Evolutionary conservation across 1,140 invertebrate genomes (phyloP).

Genomic region (Drosophila elegans): DNA sequence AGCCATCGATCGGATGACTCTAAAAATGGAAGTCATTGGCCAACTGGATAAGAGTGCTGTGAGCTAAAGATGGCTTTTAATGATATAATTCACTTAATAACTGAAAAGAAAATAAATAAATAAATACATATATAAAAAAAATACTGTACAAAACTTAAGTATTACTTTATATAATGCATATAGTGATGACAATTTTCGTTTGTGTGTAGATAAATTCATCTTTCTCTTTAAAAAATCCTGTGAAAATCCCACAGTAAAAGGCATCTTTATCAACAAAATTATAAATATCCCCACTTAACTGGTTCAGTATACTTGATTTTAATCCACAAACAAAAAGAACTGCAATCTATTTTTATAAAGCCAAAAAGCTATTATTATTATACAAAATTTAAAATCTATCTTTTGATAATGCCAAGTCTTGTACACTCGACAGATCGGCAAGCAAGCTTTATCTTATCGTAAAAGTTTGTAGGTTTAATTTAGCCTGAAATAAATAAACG

Average conservation of each 20-base stretch:
- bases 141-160: too few species aligned
- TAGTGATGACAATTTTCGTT: too few species aligned
- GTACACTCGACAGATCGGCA: not conserved
- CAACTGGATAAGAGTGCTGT: not conserved
- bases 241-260: too few species aligned
- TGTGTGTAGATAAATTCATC: too few species aligned
- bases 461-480: slow-evolving; percentile 15
- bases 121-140: too few species aligned
- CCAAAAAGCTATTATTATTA: too few species aligned
- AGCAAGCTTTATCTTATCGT: slow-evolving; percentile 21
- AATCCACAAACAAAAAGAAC: not conserved
- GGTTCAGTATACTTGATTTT: not conserved
- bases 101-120: too few species aligned
- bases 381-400: not conserved
- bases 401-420: not conserved
- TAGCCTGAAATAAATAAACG: slow-evolving; percentile 16
- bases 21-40: not conserved
- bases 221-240: too few species aligned
- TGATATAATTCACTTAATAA: not conserved
- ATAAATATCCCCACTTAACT: too few species aligned
- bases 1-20: not conserved
- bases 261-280: too few species aligned
- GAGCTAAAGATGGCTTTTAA: too few species aligned
- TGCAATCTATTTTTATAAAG: slow-evolving; percentile 6
- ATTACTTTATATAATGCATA: too few species aligned